Base-by-base conservation (phyloP, 1,140 invertebrate species). In the Paramacrobiotus metropolitanus region DNA sequence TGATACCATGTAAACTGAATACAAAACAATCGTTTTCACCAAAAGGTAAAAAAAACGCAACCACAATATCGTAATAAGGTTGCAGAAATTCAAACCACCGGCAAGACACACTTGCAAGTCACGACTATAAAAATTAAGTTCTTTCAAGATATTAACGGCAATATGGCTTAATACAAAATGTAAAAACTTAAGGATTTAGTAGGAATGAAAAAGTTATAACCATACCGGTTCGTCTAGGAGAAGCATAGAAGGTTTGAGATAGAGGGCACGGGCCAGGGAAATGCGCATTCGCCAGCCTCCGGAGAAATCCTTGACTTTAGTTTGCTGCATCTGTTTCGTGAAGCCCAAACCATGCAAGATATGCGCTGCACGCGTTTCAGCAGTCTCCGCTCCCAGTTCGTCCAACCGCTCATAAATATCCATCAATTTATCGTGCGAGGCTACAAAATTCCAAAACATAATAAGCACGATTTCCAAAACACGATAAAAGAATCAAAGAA, bases 321-420 rank as follows among this genome's bases (percentile, higher is more conserved):
- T 83, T 34, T 80, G 73, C 73, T 98, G 91, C 95, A 99, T 99
- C 61, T 85, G 82, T 68, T 83, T 82, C 31, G 83, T 85, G 70
- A 99, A 99, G 31, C 95, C 95, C 15, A 99, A 79, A 83, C 95
- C 95, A 70, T 92, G 82, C 0, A 99, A 79, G 67, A 99, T 92
- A 68, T 87, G 81, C 1, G 88, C 90, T 21, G 94, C 95, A 66
- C 90, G 81, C 2, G 84, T 83, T 74, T 92, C 86, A 4, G 94
- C 94, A 21, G 87, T 92, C 70, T 93, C 90, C 1, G 92, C 89
- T 63, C 86, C 84, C 72, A 99, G 85, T 62, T 97, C 93, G 63
- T 99, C 95, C 67, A 99, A 77, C 44, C 93, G 81, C 67, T 98
- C 94, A 71, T 98, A 98, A 21, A 99, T 82, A 73, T 98, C 93